Evolutionary conservation across 2,888 invertebrate genomes (phyloP).

Genomic region (Ectemnius lituratus): DNA sequence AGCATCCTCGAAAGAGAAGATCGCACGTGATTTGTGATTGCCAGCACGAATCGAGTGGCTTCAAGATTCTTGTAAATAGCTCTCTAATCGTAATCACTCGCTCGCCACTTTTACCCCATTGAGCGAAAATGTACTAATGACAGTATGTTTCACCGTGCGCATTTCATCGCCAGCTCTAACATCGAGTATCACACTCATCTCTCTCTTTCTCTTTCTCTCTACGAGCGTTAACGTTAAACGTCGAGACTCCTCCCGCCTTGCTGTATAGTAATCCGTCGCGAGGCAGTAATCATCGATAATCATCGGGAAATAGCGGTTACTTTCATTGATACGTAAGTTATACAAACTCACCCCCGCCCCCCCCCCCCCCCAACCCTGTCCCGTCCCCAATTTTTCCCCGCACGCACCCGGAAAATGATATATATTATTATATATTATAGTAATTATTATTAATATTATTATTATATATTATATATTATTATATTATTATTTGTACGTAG

Average conservation of each 20-base stretch:
- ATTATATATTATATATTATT: slow-evolving; percentile 59
- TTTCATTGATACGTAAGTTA: slow-evolving; percentile 56
- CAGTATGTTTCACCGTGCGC: neutral
- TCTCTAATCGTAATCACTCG: slow-evolving; percentile 11
- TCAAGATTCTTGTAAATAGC: slow-evolving; percentile 49
- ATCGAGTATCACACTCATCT: neutral
- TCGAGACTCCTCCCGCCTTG: neutral
- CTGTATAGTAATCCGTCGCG: slow-evolving; percentile 22
- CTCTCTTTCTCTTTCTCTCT: slow-evolving; percentile 21
- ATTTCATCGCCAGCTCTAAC: neutral
- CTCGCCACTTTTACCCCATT: slow-evolving; percentile 4
- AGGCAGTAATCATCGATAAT: slow-evolving; percentile 33
- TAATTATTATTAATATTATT: slow-evolving; percentile 53
- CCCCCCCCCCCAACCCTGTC: no score
- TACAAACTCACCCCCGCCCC: slow-evolving; percentile 2
- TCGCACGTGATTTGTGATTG: no score
- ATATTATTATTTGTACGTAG: slow-evolving; percentile 73
- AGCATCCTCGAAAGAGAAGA: neutral
- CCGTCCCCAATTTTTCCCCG: no score
- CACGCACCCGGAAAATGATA: slow-evolving; percentile 48
- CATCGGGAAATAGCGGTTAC: slow-evolving; percentile 53
- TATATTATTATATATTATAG: slow-evolving; percentile 58
- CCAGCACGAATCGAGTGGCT: no score
- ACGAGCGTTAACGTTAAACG: slow-evolving; percentile 36
- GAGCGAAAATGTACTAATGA: no score